Evolutionary conservation across 2,888 invertebrate genomes (phyloP).

Genomic region (Galerucella nymphaeae): DNA sequence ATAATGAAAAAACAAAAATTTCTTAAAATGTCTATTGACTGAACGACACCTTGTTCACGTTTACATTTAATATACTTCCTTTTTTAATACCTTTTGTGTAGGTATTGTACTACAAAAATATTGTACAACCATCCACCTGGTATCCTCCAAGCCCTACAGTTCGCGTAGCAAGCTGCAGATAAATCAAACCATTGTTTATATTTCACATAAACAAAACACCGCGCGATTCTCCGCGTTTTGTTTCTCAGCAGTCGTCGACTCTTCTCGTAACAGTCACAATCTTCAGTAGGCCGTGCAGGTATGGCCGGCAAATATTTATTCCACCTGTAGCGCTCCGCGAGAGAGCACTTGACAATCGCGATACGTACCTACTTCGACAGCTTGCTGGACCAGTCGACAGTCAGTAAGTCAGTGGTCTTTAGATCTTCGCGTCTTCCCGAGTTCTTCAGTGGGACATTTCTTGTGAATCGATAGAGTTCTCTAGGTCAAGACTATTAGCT

Average conservation of each 20-base stretch:
- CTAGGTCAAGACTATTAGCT: slow-evolving; percentile 28
- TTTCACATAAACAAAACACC: slow-evolving; percentile 41
- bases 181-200: slow-evolving; percentile 43
- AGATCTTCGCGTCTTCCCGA: slow-evolving; percentile 27
- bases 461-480: slow-evolving; percentile 34
- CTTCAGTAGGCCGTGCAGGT: slow-evolving; percentile 34
- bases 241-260: slow-evolving; percentile 16
- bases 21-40: too few relatives aligned
- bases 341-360: slow-evolving; percentile 40
- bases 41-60: not conserved
- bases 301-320: slow-evolving; percentile 26
- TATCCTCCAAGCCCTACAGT: slow-evolving; percentile 20
- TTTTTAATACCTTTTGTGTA: not conserved
- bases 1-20: too few relatives aligned
- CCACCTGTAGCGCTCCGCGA: slow-evolving; percentile 41
- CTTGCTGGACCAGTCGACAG: slow-evolving; percentile 41
- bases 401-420: slow-evolving; percentile 45
- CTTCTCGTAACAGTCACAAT: slow-evolving; percentile 13
- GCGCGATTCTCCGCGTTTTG: slow-evolving; percentile 30
- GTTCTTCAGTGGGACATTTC: slow-evolving; percentile 35
- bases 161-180: slow-evolving; percentile 25
- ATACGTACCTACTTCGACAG: slow-evolving; percentile 2
- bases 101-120: not conserved
- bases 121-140: slow-evolving; percentile 8
- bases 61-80: not conserved